Evolutionary conservation across 2,113 vertebrate species (phyloP).

Genomic region (Alligator mississippiensis): DNA sequence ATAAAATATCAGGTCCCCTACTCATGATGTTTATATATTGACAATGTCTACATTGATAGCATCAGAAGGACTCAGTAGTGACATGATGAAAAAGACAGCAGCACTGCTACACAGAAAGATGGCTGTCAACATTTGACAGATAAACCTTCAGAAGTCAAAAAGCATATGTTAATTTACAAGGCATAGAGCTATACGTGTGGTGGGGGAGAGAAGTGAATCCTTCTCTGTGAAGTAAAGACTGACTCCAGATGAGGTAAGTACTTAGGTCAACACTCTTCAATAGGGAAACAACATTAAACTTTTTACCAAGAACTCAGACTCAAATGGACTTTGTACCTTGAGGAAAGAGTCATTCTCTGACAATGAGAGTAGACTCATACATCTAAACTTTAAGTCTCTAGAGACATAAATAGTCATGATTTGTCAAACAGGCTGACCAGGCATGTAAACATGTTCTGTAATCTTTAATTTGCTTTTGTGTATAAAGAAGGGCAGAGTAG

Average conservation of each 20-base stretch:
- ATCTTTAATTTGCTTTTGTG: neutral
- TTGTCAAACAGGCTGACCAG: neutral
- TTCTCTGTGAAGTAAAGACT: neutral
- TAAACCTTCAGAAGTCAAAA: fast-evolving
- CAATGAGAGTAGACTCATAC: neutral
- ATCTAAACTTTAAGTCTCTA: neutral
- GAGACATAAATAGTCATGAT: neutral
- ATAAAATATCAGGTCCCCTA: fast-evolving
- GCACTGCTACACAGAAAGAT: fast-evolving
- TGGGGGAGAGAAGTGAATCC: neutral
- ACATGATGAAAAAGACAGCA: neutral
- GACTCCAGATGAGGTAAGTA: neutral
- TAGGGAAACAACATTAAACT: neutral
- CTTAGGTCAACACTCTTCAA: neutral
- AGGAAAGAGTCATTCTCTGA: neutral
- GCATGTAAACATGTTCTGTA: neutral
- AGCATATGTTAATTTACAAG: fast-evolving
- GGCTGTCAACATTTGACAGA: fast-evolving
- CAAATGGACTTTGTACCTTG: neutral
- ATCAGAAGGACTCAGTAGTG: neutral
- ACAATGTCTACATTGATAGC: neutral
- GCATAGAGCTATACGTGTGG: fast-evolving
- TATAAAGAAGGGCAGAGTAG: neutral
- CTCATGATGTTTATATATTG: no score
- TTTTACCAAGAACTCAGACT: neutral